phyloP scores from a whole-genome alignment of 2,888 invertebrate genomes.

The Myopa tessellatipennis region DNA sequence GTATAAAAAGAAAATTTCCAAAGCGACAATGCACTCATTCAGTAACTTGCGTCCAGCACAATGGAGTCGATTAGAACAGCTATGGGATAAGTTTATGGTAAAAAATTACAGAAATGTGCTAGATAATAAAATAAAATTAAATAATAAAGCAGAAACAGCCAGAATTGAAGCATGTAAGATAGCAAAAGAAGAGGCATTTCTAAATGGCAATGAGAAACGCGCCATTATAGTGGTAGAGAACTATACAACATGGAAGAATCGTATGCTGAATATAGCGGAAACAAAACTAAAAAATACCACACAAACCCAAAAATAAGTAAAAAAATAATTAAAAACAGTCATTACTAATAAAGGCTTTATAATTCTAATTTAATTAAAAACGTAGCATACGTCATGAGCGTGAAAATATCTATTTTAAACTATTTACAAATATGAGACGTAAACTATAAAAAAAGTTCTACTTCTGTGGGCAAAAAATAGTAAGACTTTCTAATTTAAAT shows the following conservation, averaged over 20 bases:
- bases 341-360: no score
- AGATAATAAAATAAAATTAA: slow-evolving; percentile 47
- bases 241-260: slow-evolving; percentile 74
- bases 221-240: slow-evolving; percentile 66
- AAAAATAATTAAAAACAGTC: no score
- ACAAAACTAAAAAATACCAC: background rate
- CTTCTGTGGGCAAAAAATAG: no score
- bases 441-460: no score
- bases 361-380: no score
- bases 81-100: slow-evolving; percentile 70
- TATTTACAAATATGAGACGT: no score
- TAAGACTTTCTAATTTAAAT: no score
- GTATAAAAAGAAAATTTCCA: slow-evolving; percentile 72
- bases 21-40: slow-evolving; percentile 71
- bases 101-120: slow-evolving; percentile 53
- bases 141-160: background rate
- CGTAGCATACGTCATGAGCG: no score
- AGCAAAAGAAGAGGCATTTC: slow-evolving; percentile 45
- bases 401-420: no score
- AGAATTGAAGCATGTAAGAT: no score
- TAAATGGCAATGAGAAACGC: slow-evolving; percentile 5
- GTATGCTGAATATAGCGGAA: slow-evolving; percentile 69
- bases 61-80: slow-evolving; percentile 73
- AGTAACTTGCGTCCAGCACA: slow-evolving; percentile 73
- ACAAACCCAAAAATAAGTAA: no score